Evolutionary conservation across 2,797 vertebrate genomes (phyloP).

Genomic region (Artibeus jamaicensis): DNA sequence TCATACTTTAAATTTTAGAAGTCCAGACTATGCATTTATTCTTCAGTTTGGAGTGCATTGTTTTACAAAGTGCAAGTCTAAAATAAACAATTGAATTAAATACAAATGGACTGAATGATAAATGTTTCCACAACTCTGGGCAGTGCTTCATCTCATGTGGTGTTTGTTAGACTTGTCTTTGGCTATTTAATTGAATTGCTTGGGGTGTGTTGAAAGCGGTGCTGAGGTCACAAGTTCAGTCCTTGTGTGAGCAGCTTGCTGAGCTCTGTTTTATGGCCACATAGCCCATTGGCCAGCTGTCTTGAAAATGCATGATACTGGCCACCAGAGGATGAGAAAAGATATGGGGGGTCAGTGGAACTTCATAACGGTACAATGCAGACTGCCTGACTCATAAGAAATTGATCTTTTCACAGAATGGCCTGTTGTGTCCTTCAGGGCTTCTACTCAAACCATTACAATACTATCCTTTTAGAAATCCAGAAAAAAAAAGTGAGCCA

Average conservation of each 20-base stretch:
- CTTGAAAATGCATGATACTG: slow-evolving; percentile 45
- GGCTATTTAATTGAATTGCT: slow-evolving; percentile 52
- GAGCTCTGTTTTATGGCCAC: slow-evolving; percentile 49
- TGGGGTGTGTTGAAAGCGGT: slow-evolving; percentile 23
- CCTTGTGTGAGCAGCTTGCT: slow-evolving; percentile 49
- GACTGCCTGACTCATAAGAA: neutral
- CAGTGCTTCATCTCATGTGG: slow-evolving; percentile 31
- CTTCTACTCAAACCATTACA: neutral
- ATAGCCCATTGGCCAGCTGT: slow-evolving; percentile 58
- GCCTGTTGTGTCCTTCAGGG: neutral
- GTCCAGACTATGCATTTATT: neutral
- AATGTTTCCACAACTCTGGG: neutral
- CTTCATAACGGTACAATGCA: neutral
- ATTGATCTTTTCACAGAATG: neutral
- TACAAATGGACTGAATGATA: neutral
- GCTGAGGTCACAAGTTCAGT: slow-evolving; percentile 65
- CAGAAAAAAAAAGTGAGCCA: neutral
- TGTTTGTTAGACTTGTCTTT: slow-evolving; percentile 44
- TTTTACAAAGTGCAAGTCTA: neutral
- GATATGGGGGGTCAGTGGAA: neutral
- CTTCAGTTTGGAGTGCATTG: neutral
- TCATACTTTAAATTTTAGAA: neutral
- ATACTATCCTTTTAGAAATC: neutral
- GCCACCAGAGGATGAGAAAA: slow-evolving; percentile 45
- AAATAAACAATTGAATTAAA: slow-evolving; percentile 23